Conservation (phyloP, 2,888 invertebrate genomes). For the Tricholauxania praeusta region DNA sequence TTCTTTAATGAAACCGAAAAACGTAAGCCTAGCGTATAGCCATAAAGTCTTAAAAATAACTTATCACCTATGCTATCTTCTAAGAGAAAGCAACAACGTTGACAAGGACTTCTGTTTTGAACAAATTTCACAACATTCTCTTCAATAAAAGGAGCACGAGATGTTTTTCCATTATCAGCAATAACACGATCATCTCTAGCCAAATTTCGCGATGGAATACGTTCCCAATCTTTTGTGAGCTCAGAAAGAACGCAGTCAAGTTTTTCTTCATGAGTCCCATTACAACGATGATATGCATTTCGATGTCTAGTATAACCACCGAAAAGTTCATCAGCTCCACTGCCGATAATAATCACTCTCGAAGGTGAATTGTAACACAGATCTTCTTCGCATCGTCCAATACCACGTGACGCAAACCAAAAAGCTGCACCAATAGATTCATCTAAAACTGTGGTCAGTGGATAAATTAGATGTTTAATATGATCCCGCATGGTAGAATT, state of each 20-base stretch:
- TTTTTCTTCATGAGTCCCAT: slow-evolving; percentile 68
- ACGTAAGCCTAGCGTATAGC: slow-evolving; percentile 75
- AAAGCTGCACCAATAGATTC: slow-evolving; percentile 96
- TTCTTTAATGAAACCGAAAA: slow-evolving; percentile 82
- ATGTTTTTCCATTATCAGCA: slow-evolving; percentile 87
- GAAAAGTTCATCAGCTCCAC: slow-evolving; percentile 97
- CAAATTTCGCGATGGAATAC: slow-evolving; percentile 91
- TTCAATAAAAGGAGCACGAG: slow-evolving; percentile 84
- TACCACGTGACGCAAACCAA: slow-evolving; percentile 93
- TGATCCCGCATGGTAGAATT: slow-evolving; percentile 70
- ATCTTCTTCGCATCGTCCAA: slow-evolving; percentile 64
- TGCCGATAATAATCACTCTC: slow-evolving; percentile 81
- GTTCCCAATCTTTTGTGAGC: slow-evolving; percentile 81
- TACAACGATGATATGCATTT: slow-evolving; percentile 74
- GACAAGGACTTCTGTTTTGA: slow-evolving; percentile 74
- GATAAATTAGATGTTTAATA: slow-evolving; percentile 85
- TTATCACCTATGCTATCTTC: slow-evolving; percentile 93
- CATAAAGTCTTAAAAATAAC: slow-evolving; percentile 82
- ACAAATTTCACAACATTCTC: slow-evolving; percentile 78
- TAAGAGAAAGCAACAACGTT: slow-evolving; percentile 67
- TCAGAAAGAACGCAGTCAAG: slow-evolving; percentile 74
- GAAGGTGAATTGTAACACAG: slow-evolving; percentile 47
- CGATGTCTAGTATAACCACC: slow-evolving; percentile 94
- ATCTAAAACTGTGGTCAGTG: slow-evolving; percentile 89
- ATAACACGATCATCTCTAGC: slow-evolving; percentile 95